Evolutionary conservation across 1,140 invertebrate genomes (phyloP).

Genomic region (Lucilia sericata): DNA sequence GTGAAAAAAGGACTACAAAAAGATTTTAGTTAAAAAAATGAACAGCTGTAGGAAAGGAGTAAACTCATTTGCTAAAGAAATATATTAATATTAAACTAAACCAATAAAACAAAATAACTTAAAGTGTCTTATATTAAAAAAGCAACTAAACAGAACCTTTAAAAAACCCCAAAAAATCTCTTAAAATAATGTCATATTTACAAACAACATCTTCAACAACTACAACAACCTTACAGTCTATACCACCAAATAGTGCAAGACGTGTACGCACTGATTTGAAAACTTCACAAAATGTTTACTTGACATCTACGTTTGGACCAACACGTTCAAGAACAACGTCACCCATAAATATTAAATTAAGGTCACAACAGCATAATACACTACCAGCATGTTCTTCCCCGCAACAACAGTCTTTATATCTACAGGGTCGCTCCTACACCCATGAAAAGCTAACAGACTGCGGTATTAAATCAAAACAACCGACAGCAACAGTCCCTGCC

Average conservation of each 20-base stretch:
- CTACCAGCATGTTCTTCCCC: background rate
- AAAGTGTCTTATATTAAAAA: background rate
- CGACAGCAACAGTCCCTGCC: background rate
- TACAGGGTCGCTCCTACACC: background rate
- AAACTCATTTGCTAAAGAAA: background rate
- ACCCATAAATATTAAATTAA: slow-evolving; percentile 55
- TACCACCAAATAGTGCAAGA: slow-evolving; percentile 68
- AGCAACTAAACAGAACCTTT: background rate
- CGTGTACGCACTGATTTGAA: slow-evolving; percentile 66
- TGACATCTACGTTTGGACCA: slow-evolving; percentile 46
- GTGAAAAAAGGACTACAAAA: slow-evolving; percentile 31
- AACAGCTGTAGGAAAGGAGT: slow-evolving; percentile 34
- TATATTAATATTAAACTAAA: background rate
- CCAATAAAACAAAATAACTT: background rate
- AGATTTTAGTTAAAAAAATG: slow-evolving; percentile 30
- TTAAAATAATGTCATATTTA: background rate
- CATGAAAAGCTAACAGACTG: background rate
- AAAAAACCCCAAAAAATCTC: background rate
- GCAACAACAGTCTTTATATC: slow-evolving; percentile 36
- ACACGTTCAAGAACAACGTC: slow-evolving; percentile 52
- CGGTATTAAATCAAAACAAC: slow-evolving; percentile 26
- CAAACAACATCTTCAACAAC: slow-evolving; percentile 36
- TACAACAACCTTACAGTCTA: slow-evolving; percentile 36
- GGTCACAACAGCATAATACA: slow-evolving; percentile 19
- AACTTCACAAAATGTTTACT: slow-evolving; percentile 63